These are phyloP conservation scores for Tyto alba DNA, from an alignment of 2,113 vertebrate species.

Conservation along the genomic window DNA sequence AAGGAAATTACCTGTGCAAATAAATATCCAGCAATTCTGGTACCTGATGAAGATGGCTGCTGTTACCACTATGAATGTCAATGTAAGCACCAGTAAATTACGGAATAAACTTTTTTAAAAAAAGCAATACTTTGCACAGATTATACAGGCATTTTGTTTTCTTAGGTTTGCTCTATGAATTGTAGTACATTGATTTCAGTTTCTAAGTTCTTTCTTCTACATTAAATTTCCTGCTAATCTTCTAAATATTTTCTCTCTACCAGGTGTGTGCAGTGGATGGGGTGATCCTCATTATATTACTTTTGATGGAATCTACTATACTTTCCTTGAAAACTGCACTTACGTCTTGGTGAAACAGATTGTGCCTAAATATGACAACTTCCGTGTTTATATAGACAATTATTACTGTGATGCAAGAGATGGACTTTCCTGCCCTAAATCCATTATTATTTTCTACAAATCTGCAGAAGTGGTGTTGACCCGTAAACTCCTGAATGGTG, in stretches of 20 bases:
- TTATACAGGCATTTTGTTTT: background rate
- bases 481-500: conserved; percentile 30
- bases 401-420: conserved; percentile 69
- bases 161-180: background rate
- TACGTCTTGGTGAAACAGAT: conserved; percentile 87
- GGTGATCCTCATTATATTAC: conserved; percentile 81
- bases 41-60: conserved; percentile 75
- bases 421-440: conserved; percentile 74
- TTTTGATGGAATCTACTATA: conserved; percentile 85
- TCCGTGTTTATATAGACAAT: conserved; percentile 78
- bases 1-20: conserved; percentile 80
- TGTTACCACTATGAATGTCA: conserved; percentile 83
- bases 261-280: conserved; percentile 87
- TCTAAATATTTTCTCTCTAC: background rate
- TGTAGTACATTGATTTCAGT: background rate
- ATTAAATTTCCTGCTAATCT: background rate
- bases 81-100: conserved; percentile 76
- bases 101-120: background rate
- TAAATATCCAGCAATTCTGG: conserved; percentile 73
- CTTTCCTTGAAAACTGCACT: conserved; percentile 82
- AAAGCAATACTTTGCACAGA: background rate
- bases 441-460: conserved; percentile 76
- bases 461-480: conserved; percentile 71
- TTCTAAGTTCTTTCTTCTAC: background rate
- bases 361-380: conserved; percentile 66